These are phyloP conservation scores for Tetrao urogallus DNA, from an alignment of 2,113 vertebrate genomes.

Conservation along the genomic window DNA sequence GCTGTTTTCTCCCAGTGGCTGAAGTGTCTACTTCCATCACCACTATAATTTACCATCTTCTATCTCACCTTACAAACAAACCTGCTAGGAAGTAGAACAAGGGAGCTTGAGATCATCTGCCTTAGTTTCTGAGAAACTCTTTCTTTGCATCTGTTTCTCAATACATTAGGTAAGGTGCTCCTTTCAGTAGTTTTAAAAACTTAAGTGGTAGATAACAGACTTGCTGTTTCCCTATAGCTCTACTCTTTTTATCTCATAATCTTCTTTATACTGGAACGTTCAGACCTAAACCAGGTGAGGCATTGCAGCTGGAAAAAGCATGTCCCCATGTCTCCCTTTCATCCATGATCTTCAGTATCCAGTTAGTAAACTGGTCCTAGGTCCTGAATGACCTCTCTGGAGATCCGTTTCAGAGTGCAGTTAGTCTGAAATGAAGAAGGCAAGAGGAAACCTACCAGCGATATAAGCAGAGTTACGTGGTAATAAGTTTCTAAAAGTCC, in stretches of 20 bases:
- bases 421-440: background rate
- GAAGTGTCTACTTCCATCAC: background rate
- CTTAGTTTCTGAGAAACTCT: background rate
- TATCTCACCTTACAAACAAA: background rate
- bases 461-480: background rate
- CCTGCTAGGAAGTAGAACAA: background rate
- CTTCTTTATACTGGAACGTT: background rate
- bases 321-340: background rate
- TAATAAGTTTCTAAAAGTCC: background rate
- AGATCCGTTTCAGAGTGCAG: background rate
- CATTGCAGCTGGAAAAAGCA: background rate
- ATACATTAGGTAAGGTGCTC: background rate
- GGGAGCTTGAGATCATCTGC: fast-evolving
- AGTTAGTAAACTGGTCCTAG: background rate
- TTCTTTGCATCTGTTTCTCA: background rate
- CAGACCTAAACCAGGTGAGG: background rate
- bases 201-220: background rate
- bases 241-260: background rate
- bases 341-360: background rate
- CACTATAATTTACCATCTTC: fast-evolving
- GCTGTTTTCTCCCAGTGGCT: background rate
- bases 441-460: background rate
- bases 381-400: background rate
- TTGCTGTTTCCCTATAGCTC: background rate
- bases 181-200: background rate